Evolutionary conservation across 2,113 vertebrate genomes (phyloP), one percentile per base, ranked within the genome.

Genomic region (Macaca nemestrina): DNA sequence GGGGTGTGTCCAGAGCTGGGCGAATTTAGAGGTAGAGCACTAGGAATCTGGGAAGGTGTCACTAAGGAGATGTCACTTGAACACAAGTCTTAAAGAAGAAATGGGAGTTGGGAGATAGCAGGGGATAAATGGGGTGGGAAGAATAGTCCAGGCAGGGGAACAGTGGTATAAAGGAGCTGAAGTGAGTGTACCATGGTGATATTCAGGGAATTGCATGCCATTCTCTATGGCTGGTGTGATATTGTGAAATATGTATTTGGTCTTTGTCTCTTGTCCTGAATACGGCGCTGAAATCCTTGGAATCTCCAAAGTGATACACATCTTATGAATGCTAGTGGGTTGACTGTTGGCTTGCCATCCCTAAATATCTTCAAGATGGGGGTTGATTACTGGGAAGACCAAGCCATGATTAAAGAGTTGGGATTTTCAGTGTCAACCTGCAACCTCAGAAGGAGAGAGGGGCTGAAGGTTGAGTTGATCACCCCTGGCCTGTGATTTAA

Each of bases 101-200:
- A 38, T 2, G 27, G 25, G 52, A 16, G 38, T 43, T 48, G 5
- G 22, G 70, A 76, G 72, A 61, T 30, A 64, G 59, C 23, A 14
- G 20, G 43, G 68, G 43, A 32, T 45, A 35, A 23, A 6, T 14
- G 6, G 38, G 14, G n/a, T 3, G 0, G 17, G 35, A 18, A 18
- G 22, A 25, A 79, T 38, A 32, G 43, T 30, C 45, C n/a, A 57
- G 64, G 32, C 22, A 6, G 25, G 57, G 20, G 3, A 64, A 52
- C 7, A 35, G 20, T 43, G 25, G 45, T 50, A 4, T n/a, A 23
- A 35, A 45, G 79, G 78, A 17, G 10, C 16, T 13, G 6, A 32
- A 70, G 14, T 16, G 14, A 40, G 25, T 0, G 9, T 22, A 6
- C 18, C 11, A 0, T 11, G 38, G 73, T 2, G 13, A 14, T 55